Conservation (phyloP, 2,113 vertebrate species). For the Orthonyx spaldingii region DNA sequence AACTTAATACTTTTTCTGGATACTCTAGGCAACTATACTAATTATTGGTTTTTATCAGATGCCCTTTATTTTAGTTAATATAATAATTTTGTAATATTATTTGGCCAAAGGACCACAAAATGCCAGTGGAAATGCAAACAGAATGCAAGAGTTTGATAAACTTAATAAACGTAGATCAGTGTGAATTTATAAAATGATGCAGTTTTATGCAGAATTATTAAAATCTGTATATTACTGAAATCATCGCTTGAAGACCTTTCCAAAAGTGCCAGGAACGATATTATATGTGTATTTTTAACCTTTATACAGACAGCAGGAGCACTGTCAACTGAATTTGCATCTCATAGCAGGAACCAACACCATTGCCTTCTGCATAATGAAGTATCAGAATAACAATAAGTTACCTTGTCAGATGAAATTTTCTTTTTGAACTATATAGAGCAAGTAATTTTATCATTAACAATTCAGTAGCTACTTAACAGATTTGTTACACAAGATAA, state of each 20-base stretch:
- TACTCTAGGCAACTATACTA: background rate
- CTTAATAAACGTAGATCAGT: background rate
- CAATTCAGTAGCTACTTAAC: background rate
- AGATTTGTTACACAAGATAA: background rate
- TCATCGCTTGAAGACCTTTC: conserved; percentile 31
- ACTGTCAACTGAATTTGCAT: conserved; percentile 52
- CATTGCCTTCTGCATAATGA: conserved; percentile 42
- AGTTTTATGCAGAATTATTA: conserved; percentile 1
- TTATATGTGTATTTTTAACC: conserved; percentile 53
- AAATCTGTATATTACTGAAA: conserved; percentile 36
- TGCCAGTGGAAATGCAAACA: background rate
- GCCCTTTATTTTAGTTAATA: background rate
- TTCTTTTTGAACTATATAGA: background rate
- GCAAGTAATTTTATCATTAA: background rate
- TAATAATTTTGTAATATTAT: background rate
- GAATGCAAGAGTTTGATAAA: conserved; percentile 1
- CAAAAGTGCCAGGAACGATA: conserved; percentile 32
- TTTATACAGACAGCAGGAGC: conserved; percentile 52
- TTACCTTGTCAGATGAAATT: conserved; percentile 21
- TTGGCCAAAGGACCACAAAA: background rate
- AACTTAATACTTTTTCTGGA: background rate
- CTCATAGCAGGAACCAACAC: conserved; percentile 40
- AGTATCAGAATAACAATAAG: conserved; percentile 55
- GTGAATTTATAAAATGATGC: conserved; percentile 1
- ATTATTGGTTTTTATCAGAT: background rate